Percentiles rank a stretch among this genome's conserved stretches.
Conservation (phyloP, 2,888 invertebrate genomes). For the Rhagonycha lutea region DNA sequence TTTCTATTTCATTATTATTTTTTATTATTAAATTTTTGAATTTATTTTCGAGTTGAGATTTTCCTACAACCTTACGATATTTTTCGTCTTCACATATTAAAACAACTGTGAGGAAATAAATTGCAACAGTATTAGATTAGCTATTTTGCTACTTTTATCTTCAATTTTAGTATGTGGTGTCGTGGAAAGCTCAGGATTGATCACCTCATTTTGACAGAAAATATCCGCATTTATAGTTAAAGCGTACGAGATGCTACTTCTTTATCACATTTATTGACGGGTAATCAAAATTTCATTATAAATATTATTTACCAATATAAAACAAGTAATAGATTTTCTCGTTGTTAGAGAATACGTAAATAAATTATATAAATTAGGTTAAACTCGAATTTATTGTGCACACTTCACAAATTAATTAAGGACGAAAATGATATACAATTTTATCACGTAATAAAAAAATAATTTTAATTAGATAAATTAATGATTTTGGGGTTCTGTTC, state of each 20-base stretch:
- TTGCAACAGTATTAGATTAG: not conserved
- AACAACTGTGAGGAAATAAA: not conserved
- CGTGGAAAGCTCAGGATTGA: not conserved
- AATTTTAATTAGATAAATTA: too few relatives aligned
- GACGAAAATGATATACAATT: too few relatives aligned
- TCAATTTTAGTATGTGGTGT: not conserved
- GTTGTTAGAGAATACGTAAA: not conserved
- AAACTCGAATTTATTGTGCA: not conserved
- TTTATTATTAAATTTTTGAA: slow-evolving; percentile 12
- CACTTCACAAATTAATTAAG: not conserved
- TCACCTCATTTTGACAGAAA: not conserved
- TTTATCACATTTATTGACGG: not conserved
- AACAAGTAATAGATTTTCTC: not conserved
- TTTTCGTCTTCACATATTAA: not conserved
- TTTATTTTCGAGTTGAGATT: slow-evolving; percentile 1
- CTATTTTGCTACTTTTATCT: not conserved
- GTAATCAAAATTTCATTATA: not conserved
- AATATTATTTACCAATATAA: not conserved
- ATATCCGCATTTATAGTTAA: not conserved
- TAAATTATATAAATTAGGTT: not conserved
- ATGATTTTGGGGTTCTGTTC: too few relatives aligned
- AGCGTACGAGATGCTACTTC: not conserved
- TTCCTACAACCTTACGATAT: not conserved
- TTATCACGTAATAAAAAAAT: too few relatives aligned
- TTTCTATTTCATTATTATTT: slow-evolving; percentile 2